Evolutionary conservation across 1,140 invertebrate genomes (phyloP), one percentile per base, ranked within the genome.

Genomic region (Caenorhabditis latens): DNA sequence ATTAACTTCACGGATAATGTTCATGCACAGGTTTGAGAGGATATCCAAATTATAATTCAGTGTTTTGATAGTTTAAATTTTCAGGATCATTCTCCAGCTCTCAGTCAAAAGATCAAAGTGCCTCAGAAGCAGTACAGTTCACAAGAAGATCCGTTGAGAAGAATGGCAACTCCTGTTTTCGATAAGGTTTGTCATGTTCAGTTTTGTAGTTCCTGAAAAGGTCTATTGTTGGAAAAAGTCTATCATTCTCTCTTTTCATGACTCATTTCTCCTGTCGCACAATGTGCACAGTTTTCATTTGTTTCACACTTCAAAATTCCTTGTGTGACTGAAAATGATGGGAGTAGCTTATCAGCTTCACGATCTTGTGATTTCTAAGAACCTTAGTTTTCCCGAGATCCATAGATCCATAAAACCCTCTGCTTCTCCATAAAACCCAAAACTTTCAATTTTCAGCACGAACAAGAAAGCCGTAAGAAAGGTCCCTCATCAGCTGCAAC

Each of bases 1-100:
- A 53, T 79, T 5, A 79, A 53, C 71, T 50, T 43, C 53, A 13
- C 14, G 5, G 71, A 79, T 79, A n/a, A 79, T 19, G 65, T 16
- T n/a, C 42, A 71, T 79, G 46, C 46, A 21, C 19, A 48, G 71
- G 71, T 79, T 79, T 79, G 71, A 48, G 24, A 6, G 0, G 2
- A 5, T 5, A 43, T 43, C 5, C 4, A 5, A n/a, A 8, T 7
- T 32, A 32, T 24, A 32, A 63, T 21, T 21, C 14, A 58, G 32
- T 8, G 32, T 4, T 32, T 24, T 46, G 4, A 79, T 32, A 1
- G 19, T 11, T 71, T n/a, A 1, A 5, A 32, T 1, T 83, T 83
- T 87, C 86, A 88, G 86, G 88, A 84, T 48, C 88, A 88, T 67
- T 88, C 88, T 21, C 88, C 88, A 4, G 88, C 86, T 14, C 83